These are phyloP conservation scores for Conops quadrifasciatus DNA, from an alignment of 2,888 invertebrate species.

Conservation along the genomic window DNA sequence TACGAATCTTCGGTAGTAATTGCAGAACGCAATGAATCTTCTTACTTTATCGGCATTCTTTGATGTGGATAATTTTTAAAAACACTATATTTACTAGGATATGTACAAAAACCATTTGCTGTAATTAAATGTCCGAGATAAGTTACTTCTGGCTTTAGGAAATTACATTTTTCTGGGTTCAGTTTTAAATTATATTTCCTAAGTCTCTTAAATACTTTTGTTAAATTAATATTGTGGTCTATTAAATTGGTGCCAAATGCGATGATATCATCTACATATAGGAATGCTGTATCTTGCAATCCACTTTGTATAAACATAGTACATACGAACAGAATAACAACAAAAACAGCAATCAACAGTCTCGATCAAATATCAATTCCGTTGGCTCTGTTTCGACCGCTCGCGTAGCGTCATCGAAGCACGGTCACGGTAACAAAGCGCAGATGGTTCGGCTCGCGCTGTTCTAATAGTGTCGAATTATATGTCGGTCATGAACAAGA, in stretches of 20 bases:
- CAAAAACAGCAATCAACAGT: too few species aligned
- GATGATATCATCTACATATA: constrained; percentile 24
- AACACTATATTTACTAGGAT: constrained; percentile 17
- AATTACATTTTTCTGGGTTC: constrained; percentile 26
- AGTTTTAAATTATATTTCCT: constrained; percentile 38
- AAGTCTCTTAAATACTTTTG: constrained; percentile 35
- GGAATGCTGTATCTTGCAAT: too few species aligned
- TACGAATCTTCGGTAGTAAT: constrained; percentile 18
- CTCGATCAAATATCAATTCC: too few species aligned
- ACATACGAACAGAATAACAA: too few species aligned
- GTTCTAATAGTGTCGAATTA: constrained; percentile 34
- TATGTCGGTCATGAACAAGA: too few species aligned
- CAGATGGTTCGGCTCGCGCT: too few species aligned
- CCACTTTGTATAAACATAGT: too few species aligned
- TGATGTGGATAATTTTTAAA: constrained; percentile 44
- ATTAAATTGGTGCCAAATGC: constrained; percentile 13
- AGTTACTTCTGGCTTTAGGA: constrained; percentile 39
- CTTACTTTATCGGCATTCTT: constrained; percentile 38
- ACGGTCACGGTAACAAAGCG: too few species aligned
- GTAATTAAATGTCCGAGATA: too few species aligned
- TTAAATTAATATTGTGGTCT: constrained; percentile 38
- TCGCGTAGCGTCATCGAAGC: too few species aligned
- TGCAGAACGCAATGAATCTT: constrained; percentile 39
- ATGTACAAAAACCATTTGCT: constrained; percentile 36
- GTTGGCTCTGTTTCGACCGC: too few species aligned